phyloP scores from a whole-genome alignment of 2,888 invertebrate species.

The Ferrisia virgata region DNA sequence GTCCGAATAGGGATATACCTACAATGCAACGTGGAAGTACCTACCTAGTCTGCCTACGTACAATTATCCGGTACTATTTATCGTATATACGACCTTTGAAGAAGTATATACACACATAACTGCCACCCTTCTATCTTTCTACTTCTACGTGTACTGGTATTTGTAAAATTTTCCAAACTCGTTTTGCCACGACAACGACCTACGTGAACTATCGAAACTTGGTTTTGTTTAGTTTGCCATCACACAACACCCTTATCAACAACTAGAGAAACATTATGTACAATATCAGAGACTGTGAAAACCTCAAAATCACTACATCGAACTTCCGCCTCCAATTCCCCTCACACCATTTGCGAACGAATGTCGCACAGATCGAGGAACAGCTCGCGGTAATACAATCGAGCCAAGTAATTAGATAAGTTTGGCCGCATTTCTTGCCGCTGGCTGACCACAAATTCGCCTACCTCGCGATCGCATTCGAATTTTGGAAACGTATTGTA shows the following conservation, averaged over 20 bases:
- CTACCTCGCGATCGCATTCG: too few species aligned
- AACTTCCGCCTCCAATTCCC: not conserved
- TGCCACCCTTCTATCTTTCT: too few species aligned
- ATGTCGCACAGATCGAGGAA: not conserved
- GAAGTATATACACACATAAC: too few species aligned
- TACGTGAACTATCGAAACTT: too few species aligned
- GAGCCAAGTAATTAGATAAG: slow-evolving; percentile 26
- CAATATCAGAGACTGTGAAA: not conserved
- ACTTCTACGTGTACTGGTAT: too few species aligned
- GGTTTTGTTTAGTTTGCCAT: not conserved
- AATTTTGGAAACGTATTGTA: not conserved
- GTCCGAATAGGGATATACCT: too few species aligned
- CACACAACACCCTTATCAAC: not conserved
- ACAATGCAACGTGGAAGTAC: too few species aligned
- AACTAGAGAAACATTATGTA: not conserved
- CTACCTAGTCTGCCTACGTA: too few species aligned
- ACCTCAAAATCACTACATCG: not conserved
- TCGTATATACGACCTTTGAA: too few species aligned
- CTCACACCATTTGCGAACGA: not conserved
- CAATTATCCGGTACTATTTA: too few species aligned
- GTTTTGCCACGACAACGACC: too few species aligned
- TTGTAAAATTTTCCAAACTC: too few species aligned
- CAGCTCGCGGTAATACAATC: not conserved
- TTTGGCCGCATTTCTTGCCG: slow-evolving; percentile 18
- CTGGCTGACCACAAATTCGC: not conserved